Evolutionary conservation across 2,797 vertebrate genomes (phyloP).

Genomic region (Oryzias sinensis): DNA sequence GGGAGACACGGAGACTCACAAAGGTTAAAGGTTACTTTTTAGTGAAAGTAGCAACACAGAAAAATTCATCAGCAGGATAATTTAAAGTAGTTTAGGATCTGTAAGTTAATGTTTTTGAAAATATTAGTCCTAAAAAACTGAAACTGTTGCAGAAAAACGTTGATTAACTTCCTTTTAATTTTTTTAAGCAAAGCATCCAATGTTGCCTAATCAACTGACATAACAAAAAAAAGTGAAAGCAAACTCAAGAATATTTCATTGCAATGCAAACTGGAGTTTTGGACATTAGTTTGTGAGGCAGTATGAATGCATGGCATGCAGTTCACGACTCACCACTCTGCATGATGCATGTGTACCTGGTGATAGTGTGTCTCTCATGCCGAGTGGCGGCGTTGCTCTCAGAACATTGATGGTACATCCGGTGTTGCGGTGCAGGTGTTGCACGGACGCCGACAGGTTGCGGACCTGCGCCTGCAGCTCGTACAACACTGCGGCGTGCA

Average conservation of each 20-base stretch:
- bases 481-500: constrained; percentile 75
- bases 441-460: constrained; percentile 72
- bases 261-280: not conserved
- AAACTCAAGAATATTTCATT: not conserved
- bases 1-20: constrained; percentile 1
- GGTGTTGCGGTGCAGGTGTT: constrained; percentile 46
- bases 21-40: not conserved
- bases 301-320: not conserved
- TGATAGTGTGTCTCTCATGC: constrained; percentile 53
- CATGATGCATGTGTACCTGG: constrained; percentile 42
- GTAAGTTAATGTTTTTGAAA: too few relatives aligned
- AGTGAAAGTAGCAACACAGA: too few relatives aligned
- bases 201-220: too few relatives aligned
- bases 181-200: too few relatives aligned
- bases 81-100: too few relatives aligned
- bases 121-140: too few relatives aligned
- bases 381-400: constrained; percentile 33
- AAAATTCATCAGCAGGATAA: too few relatives aligned
- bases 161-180: too few relatives aligned
- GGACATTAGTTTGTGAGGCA: not conserved
- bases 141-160: too few relatives aligned
- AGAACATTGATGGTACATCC: constrained; percentile 67
- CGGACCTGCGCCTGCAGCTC: constrained; percentile 78
- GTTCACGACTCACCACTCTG: constrained; percentile 12
- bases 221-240: too few relatives aligned